phyloP scores from a whole-genome alignment of 1,140 invertebrate species.

The Drosophila lowei region DNA sequence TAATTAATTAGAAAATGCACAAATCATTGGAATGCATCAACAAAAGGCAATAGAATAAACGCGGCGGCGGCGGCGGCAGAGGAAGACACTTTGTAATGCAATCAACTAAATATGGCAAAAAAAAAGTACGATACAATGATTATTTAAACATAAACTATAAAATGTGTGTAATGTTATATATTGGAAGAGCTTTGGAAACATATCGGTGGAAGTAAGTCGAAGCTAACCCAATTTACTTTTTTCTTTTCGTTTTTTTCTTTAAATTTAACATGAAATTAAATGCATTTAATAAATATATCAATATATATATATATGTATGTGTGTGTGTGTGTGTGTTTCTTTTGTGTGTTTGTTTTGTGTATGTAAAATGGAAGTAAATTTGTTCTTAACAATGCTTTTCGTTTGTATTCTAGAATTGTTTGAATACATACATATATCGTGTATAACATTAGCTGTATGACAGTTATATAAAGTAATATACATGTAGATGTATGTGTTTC shows the following conservation, averaged over 20 bases:
- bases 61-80: slow-evolving; percentile 39
- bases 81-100: slow-evolving; percentile 64
- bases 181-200: slow-evolving; percentile 81
- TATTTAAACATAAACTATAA: slow-evolving; percentile 53
- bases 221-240: slow-evolving; percentile 64
- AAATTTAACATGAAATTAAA: slow-evolving; percentile 80
- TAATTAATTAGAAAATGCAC: slow-evolving; percentile 61
- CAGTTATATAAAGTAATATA: slow-evolving; percentile 67
- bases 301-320: slow-evolving; percentile 44
- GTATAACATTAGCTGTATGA: slow-evolving; percentile 73
- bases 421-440: slow-evolving; percentile 54
- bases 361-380: slow-evolving; percentile 79
- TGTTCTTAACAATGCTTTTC: slow-evolving; percentile 76
- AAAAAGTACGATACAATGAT: slow-evolving; percentile 12
- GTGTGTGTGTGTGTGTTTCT: slow-evolving; percentile 20
- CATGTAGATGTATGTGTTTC: slow-evolving; percentile 32
- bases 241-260: slow-evolving; percentile 31
- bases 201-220: slow-evolving; percentile 78
- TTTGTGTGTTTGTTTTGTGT: neutral
- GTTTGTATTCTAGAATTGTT: slow-evolving; percentile 54
- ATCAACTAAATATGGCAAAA: slow-evolving; percentile 70
- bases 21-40: slow-evolving; percentile 75
- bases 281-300: slow-evolving; percentile 74
- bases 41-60: slow-evolving; percentile 59
- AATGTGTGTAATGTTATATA: slow-evolving; percentile 51